Conservation (phyloP, 2,888 invertebrate species). For the Chloroclysta siterata region DNA sequence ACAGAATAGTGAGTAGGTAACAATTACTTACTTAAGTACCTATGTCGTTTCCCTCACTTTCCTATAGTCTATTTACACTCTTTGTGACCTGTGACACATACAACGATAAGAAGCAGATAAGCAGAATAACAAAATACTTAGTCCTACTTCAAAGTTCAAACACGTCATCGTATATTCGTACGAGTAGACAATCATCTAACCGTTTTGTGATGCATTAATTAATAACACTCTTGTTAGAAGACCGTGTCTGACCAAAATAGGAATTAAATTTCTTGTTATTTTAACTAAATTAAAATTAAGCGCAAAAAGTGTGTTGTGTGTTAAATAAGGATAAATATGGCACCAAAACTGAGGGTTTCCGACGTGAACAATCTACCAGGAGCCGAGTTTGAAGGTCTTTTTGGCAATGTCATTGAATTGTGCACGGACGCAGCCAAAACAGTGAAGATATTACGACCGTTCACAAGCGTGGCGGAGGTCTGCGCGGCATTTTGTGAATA, state of each 20-base stretch:
- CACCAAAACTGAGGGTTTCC: conserved; percentile 60
- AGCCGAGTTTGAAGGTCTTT: conserved; percentile 83
- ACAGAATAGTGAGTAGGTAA: no score
- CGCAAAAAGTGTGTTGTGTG: no score
- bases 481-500: conserved; percentile 81
- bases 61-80: neutral
- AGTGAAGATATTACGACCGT: conserved; percentile 81
- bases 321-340: conserved; percentile 30
- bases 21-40: no score
- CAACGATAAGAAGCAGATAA: conserved; percentile 49
- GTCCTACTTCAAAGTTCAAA: conserved; percentile 1
- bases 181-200: neutral
- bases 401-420: conserved; percentile 87
- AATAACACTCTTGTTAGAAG: neutral
- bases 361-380: conserved; percentile 82
- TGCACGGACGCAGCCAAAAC: conserved; percentile 81
- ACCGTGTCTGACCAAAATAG: neutral
- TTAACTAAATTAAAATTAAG: no score
- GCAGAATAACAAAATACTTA: conserved; percentile 29
- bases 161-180: conserved; percentile 1
- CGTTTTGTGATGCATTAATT: neutral
- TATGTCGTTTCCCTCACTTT: no score
- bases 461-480: conserved; percentile 73
- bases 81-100: conserved; percentile 48
- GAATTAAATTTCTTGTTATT: neutral